Evolutionary conservation across 1,140 invertebrate species (phyloP).

Genomic region (Drosophila navojoa): DNA sequence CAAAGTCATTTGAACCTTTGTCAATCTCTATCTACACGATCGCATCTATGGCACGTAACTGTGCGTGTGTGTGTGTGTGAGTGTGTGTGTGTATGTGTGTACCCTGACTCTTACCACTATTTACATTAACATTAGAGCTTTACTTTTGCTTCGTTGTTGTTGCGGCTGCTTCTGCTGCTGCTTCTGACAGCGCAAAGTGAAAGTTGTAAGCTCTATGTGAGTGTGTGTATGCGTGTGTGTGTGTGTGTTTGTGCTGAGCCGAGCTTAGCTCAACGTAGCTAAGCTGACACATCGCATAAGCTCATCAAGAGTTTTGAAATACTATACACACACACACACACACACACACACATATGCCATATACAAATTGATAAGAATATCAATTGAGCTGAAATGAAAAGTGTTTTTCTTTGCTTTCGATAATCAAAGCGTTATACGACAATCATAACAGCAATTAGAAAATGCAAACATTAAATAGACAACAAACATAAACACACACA

Average conservation of each 20-base stretch:
- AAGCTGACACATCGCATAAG: conserved; percentile 48
- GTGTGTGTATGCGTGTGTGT: conserved; percentile 27
- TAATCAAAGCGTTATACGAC: conserved; percentile 17
- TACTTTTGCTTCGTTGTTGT: conserved; percentile 57
- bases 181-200: conserved; percentile 79
- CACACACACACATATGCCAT: neutral
- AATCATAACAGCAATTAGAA: conserved; percentile 67
- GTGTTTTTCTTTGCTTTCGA: conserved; percentile 49
- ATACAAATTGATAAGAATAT: conserved; percentile 58
- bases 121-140: conserved; percentile 82
- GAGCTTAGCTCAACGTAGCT: conserved; percentile 29
- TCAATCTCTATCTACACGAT: conserved; percentile 63
- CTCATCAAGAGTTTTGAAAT: conserved; percentile 36
- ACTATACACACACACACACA: conserved; percentile 18
- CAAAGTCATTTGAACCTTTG: conserved; percentile 62
- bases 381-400: conserved; percentile 59
- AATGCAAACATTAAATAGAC: conserved; percentile 50
- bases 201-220: conserved; percentile 53
- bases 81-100: conserved; percentile 32
- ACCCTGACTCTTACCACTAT: conserved; percentile 75
- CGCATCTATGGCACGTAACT: conserved; percentile 72
- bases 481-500: conserved; percentile 29
- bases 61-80: conserved; percentile 27
- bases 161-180: conserved; percentile 40
- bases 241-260: conserved; percentile 33